These are phyloP conservation scores for Brachystomella parvula DNA, from an alignment of 1,140 invertebrate genomes.

Conservation along the genomic window DNA sequence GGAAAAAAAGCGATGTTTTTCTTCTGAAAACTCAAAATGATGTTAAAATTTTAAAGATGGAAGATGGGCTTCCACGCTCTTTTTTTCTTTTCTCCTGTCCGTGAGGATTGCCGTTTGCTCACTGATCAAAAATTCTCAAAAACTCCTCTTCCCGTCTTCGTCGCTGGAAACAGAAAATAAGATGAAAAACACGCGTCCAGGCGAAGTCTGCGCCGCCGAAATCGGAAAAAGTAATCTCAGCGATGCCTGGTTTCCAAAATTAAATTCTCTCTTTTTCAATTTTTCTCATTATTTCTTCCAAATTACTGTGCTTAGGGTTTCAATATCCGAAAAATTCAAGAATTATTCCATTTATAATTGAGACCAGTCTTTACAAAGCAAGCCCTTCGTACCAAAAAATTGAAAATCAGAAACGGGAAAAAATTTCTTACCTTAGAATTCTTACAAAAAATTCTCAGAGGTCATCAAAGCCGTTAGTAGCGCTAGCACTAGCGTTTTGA, in stretches of 20 bases:
- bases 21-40: conserved; percentile 1
- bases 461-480: neutral
- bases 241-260: too few species aligned
- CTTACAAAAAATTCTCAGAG: neutral
- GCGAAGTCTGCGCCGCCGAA: neutral
- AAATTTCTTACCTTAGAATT: neutral
- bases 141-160: too few species aligned
- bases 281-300: neutral
- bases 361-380: too few species aligned
- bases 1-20: neutral
- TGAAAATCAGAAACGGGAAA: too few species aligned
- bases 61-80: conserved; percentile 1
- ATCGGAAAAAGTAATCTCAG: neutral
- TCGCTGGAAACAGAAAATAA: too few species aligned
- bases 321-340: too few species aligned
- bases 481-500: too few species aligned
- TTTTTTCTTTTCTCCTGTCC: conserved; percentile 6
- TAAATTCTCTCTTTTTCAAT: neutral
- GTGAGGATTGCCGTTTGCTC: neutral
- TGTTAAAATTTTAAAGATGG: neutral
- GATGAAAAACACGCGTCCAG: neutral
- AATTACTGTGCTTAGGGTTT: too few species aligned
- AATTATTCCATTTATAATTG: too few species aligned
- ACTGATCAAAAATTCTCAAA: neutral
- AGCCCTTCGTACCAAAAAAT: too few species aligned